phyloP scores from a whole-genome alignment of 2,888 invertebrate species.

The Tetragnatha montana region DNA sequence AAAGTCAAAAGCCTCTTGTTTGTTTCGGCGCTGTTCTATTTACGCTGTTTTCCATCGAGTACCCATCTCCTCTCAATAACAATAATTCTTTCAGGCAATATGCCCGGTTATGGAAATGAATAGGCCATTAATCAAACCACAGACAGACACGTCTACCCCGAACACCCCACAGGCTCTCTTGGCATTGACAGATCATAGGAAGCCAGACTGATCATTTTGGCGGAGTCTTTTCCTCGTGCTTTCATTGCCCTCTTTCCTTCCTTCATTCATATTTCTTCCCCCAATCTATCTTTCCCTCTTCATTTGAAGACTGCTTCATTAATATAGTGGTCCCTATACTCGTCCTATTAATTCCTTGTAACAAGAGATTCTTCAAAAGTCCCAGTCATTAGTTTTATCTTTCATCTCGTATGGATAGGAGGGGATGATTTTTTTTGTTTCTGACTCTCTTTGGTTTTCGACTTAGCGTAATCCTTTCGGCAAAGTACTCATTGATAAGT shows the following conservation, averaged over 20 bases:
- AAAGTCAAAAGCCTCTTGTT: no score
- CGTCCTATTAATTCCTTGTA: conserved; percentile 7
- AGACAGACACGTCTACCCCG: not conserved
- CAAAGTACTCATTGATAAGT: not conserved
- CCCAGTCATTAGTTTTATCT: conserved; percentile 38
- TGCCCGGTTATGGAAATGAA: not conserved
- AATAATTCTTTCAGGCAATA: not conserved
- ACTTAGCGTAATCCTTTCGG: conserved; percentile 15
- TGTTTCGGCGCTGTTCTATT: no score
- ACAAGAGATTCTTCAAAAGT: conserved; percentile 7
- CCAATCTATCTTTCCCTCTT: not conserved
- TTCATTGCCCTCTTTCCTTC: not conserved
- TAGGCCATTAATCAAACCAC: not conserved
- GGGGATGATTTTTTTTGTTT: not conserved
- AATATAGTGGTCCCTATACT: not conserved
- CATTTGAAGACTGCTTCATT: conserved; percentile 24
- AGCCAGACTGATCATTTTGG: not conserved
- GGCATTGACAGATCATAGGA: not conserved
- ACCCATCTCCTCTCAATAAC: not conserved
- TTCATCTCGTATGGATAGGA: conserved; percentile 7
- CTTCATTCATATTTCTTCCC: conserved; percentile 20
- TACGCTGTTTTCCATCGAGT: no score
- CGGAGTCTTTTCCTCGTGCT: not conserved
- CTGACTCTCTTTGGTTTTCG: not conserved
- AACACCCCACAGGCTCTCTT: not conserved